Percentiles rank a stretch among this genome's conserved stretches.
These are phyloP conservation scores for Callyntrura sp. DNA, from an alignment of 2,888 invertebrate genomes.

Conservation along the genomic window DNA sequence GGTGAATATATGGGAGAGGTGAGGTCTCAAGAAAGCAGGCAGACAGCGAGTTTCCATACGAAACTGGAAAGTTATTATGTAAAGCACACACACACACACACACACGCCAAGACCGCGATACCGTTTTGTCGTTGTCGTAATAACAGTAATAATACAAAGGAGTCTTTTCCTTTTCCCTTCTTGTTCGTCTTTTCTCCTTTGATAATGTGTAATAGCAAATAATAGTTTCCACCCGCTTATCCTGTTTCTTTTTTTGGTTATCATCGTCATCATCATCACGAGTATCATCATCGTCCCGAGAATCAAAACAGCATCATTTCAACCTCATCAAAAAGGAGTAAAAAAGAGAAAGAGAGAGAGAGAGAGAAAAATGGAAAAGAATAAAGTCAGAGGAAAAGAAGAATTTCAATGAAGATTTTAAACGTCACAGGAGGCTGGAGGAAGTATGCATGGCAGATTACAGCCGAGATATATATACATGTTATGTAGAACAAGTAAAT, in stretches of 20 bases:
- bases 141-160: conserved; percentile 33
- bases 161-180: conserved; percentile 55
- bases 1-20: conserved; percentile 22
- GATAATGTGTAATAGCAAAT: conserved; percentile 51
- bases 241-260: conserved; percentile 49
- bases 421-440: conserved; percentile 63
- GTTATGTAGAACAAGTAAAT: no score
- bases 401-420: conserved; percentile 71
- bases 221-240: conserved; percentile 68
- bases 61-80: conserved; percentile 30
- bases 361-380: no score
- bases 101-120: no score
- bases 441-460: conserved; percentile 74
- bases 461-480: conserved; percentile 54
- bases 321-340: neutral
- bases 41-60: no score
- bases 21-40: no score
- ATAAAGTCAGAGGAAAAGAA: conserved; percentile 55
- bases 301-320: no score
- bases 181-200: conserved; percentile 32
- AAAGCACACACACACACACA: conserved; percentile 43
- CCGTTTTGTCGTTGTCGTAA: no score
- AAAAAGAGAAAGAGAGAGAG: conserved; percentile 22
- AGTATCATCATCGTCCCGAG: no score
- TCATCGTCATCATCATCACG: neutral